These are phyloP conservation scores for Otocyon megalotis DNA, from an alignment of 2,113 vertebrate genomes.

Conservation along the genomic window DNA sequence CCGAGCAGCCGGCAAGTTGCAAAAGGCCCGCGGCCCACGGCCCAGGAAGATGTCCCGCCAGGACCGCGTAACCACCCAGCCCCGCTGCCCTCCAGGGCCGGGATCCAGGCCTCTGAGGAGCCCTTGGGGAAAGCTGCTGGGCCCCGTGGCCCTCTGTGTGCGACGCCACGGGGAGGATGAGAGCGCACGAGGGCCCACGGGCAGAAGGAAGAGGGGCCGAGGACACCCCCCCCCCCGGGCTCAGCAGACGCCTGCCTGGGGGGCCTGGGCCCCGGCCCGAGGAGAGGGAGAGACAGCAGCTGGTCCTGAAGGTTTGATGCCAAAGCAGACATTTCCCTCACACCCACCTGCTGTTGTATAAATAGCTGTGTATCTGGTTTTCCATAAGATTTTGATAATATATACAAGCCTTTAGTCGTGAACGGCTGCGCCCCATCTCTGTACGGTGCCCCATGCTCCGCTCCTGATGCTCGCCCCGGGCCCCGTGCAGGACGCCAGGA, in stretches of 20 bases:
- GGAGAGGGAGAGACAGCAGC: background rate
- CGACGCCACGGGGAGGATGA: background rate
- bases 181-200: background rate
- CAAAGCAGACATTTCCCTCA: constrained; percentile 72
- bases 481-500: background rate
- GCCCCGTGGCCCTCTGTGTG: background rate
- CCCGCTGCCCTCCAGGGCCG: constrained; percentile 58
- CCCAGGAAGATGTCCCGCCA: background rate
- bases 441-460: background rate
- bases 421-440: background rate
- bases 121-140: constrained; percentile 65
- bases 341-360: constrained; percentile 64
- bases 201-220: background rate
- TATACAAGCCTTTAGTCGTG: constrained; percentile 59
- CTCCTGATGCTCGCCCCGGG: background rate
- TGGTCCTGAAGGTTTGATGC: constrained; percentile 63
- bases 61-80: background rate
- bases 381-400: constrained; percentile 80
- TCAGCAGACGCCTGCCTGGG: background rate
- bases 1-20: background rate
- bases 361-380: constrained; percentile 66
- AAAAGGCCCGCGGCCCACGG: background rate
- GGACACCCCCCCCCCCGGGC: background rate
- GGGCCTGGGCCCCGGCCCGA: background rate
- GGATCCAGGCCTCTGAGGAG: constrained; percentile 81